phyloP scores from a whole-genome alignment of 2,113 vertebrate genomes.

The Bostrychus sinensis region DNA sequence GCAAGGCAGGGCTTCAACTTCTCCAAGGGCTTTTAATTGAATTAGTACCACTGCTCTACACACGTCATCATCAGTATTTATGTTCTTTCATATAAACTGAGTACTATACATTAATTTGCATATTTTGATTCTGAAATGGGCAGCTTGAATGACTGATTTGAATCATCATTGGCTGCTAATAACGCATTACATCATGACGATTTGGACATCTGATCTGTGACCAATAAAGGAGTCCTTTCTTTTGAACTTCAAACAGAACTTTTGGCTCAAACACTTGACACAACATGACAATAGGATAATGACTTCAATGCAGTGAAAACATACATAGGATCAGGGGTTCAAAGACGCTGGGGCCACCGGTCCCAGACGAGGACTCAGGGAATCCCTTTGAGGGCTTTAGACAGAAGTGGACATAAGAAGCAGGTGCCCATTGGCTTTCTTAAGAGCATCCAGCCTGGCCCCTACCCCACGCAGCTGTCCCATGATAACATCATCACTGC shows the following conservation, averaged over 20 bases:
- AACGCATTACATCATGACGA: slow-evolving; percentile 20
- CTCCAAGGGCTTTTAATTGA: slow-evolving; percentile 67
- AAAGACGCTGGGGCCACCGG: slow-evolving; percentile 55
- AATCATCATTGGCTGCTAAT: slow-evolving; percentile 30
- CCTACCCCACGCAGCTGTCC: slow-evolving; percentile 69
- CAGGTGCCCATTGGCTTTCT: slow-evolving; percentile 67
- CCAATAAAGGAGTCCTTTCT: slow-evolving; percentile 31
- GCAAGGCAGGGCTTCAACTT: slow-evolving; percentile 53
- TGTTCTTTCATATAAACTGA: slow-evolving; percentile 24
- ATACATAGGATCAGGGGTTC: slow-evolving; percentile 66
- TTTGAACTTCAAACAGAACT: slow-evolving; percentile 65
- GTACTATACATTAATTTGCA: slow-evolving; percentile 9
- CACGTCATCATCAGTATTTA: slow-evolving; percentile 34
- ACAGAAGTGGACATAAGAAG: slow-evolving; percentile 67
- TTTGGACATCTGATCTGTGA: slow-evolving; percentile 31
- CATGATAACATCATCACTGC: slow-evolving; percentile 66
- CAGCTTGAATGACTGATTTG: slow-evolving; percentile 9
- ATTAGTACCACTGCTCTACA: slow-evolving; percentile 53
- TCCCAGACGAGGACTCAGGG: slow-evolving; percentile 64
- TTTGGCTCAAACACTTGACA: slow-evolving; percentile 59
- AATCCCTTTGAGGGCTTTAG: slow-evolving; percentile 77
- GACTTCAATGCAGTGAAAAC: slow-evolving; percentile 61
- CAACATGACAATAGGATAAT: slow-evolving; percentile 56
- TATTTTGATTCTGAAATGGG: slow-evolving; percentile 28
- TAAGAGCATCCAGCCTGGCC: slow-evolving; percentile 44